These are phyloP conservation scores for Cheilosia impressa DNA, from an alignment of 2,888 invertebrate species.

Conservation along the genomic window DNA sequence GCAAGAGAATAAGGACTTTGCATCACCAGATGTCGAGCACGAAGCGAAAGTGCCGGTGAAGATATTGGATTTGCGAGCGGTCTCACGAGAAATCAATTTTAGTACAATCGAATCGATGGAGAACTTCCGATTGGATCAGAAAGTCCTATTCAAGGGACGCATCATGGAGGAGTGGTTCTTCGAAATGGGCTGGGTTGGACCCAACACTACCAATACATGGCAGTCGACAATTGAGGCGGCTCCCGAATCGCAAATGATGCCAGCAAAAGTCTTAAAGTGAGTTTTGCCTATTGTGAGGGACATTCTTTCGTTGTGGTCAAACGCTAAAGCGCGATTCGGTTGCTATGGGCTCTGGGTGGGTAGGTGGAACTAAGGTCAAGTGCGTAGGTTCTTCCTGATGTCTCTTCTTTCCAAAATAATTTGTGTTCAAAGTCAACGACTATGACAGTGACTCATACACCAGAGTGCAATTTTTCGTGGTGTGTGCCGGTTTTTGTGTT, in stretches of 20 bases:
- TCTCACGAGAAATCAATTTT: slow-evolving; percentile 95
- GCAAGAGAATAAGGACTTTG: slow-evolving; percentile 98
- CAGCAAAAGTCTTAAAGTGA: slow-evolving; percentile 98
- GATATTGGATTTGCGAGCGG: slow-evolving; percentile 96
- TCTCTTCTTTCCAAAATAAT: slow-evolving; percentile 9
- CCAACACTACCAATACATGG: slow-evolving; percentile 99
- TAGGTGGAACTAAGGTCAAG: slow-evolving; percentile 59
- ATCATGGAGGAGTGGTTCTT: slow-evolving; percentile 99
- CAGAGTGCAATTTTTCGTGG: slow-evolving; percentile 31
- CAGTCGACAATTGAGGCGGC: slow-evolving; percentile 99
- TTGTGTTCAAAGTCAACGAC: slow-evolving; percentile 6
- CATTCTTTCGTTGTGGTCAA: slow-evolving; percentile 44
- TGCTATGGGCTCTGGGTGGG: slow-evolving; percentile 35
- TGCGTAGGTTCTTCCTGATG: slow-evolving; percentile 38
- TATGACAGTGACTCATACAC: slow-evolving; percentile 8
- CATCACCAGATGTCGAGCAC: slow-evolving; percentile 94
- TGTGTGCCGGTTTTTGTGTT: slow-evolving; percentile 22
- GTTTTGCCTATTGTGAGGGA: slow-evolving; percentile 64
- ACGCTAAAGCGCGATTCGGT: slow-evolving; percentile 13
- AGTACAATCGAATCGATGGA: slow-evolving; percentile 97
- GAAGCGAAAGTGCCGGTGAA: slow-evolving; percentile 99
- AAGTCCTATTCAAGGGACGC: slow-evolving; percentile 91
- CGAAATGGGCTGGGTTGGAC: slow-evolving; percentile 99
- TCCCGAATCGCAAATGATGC: slow-evolving; percentile 99
- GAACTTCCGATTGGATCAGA: slow-evolving; percentile 96